Percentiles rank a stretch among this genome's conserved stretches.
phyloP scores from a whole-genome alignment of 2,797 vertebrate species.

The Delichon dasypus region DNA sequence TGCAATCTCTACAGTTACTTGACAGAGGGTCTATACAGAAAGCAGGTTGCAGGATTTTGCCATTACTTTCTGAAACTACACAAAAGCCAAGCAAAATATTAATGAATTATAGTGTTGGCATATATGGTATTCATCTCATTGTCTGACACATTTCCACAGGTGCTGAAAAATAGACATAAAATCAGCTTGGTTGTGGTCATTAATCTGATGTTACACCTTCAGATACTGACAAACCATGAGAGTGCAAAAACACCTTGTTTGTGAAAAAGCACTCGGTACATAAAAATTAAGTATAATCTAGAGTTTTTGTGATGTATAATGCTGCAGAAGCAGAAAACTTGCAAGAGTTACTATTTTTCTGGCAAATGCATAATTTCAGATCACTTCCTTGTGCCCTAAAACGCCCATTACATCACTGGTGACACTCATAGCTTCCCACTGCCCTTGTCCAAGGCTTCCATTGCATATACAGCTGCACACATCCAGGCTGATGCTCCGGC shows the following conservation, averaged over 20 bases:
- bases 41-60: neutral
- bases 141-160: neutral
- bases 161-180: neutral
- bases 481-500: fast-evolving
- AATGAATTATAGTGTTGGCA: neutral
- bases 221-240: neutral
- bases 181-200: neutral
- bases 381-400: neutral
- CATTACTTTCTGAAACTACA: neutral
- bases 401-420: neutral
- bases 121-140: neutral
- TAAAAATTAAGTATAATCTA: neutral
- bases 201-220: neutral
- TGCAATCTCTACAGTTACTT: neutral
- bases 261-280: neutral
- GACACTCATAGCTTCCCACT: neutral
- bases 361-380: neutral
- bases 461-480: neutral
- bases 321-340: neutral
- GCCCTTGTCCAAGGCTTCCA: neutral
- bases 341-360: neutral
- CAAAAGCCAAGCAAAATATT: neutral
- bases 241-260: neutral
- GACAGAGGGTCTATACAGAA: neutral
- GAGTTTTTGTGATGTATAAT: neutral